A percentile compares a stretch with the other conserved stretches of the same genome.
These are phyloP conservation scores for Cotesia congregata DNA, from an alignment of 2,888 invertebrate species.

Conservation along the genomic window DNA sequence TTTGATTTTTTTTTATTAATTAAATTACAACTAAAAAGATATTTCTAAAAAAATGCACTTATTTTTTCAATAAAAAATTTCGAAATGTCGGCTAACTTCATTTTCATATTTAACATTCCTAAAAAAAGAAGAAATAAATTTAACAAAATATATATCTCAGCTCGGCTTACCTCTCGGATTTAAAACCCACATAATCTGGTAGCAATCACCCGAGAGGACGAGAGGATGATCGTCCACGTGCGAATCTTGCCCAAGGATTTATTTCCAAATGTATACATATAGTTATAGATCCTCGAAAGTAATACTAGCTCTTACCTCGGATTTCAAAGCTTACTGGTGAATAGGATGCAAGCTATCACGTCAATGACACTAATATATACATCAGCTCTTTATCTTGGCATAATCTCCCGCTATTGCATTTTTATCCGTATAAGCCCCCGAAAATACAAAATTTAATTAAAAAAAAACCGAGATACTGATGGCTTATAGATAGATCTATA, in stretches of 20 bases:
- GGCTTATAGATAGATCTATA: too few relatives aligned
- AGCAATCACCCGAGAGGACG: constrained; percentile 36
- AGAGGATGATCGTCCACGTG: constrained; percentile 32
- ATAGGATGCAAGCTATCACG: constrained; percentile 5
- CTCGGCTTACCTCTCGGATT: not conserved
- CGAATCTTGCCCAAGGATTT: constrained; percentile 39
- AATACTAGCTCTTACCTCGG: not conserved
- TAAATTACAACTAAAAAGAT: too few relatives aligned
- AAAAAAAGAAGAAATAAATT: not conserved
- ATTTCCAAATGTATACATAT: not conserved
- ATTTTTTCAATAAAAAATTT: too few relatives aligned
- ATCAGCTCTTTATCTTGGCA: not conserved
- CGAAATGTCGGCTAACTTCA: too few relatives aligned
- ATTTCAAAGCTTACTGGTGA: constrained; percentile 11
- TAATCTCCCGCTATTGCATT: not conserved
- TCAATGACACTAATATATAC: constrained; percentile 11
- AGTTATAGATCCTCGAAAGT: not conserved
- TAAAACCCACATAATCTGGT: not conserved
- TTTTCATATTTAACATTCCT: not conserved
- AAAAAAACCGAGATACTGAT: too few relatives aligned
- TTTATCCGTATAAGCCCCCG: not conserved
- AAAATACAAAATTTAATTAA: too few relatives aligned
- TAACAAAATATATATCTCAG: not conserved
- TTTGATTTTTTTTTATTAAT: too few relatives aligned
- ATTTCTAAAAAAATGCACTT: too few relatives aligned